phyloP scores from a whole-genome alignment of 2,888 invertebrate genomes.

The Pristionchus maxplancki region DNA sequence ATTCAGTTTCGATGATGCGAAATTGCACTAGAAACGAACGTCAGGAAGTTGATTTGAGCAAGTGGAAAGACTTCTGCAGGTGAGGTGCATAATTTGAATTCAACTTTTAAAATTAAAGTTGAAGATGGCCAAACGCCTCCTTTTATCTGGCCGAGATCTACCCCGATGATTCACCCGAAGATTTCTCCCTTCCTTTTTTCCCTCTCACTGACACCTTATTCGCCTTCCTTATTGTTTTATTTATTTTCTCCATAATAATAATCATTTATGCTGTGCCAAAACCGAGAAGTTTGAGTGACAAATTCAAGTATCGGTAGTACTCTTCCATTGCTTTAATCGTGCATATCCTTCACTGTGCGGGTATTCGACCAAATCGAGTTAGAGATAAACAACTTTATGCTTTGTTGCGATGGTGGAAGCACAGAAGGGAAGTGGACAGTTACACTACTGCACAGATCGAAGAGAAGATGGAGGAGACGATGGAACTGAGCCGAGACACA shows the following conservation, averaged over 20 bases:
- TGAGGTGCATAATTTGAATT: not conserved
- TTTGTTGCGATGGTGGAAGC: not conserved
- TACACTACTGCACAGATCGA: not conserved
- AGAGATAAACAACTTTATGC: not conserved
- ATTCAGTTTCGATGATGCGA: conserved; percentile 33
- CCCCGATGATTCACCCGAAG: not conserved
- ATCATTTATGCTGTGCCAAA: conserved; percentile 45
- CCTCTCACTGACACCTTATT: conserved; percentile 42
- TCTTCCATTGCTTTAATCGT: not conserved
- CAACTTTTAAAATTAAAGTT: not conserved
- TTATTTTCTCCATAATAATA: not conserved
- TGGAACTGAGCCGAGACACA: conserved; percentile 5
- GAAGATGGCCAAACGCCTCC: conserved; percentile 15
- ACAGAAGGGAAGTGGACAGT: not conserved
- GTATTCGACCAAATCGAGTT: conserved; percentile 22
- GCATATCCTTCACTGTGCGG: conserved; percentile 12
- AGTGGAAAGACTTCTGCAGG: conserved; percentile 46
- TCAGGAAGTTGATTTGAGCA: not conserved
- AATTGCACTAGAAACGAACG: conserved; percentile 53
- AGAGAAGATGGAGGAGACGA: not conserved
- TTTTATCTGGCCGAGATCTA: conserved; percentile 43
- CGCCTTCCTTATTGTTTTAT: not conserved
- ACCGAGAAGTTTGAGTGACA: conserved; percentile 26
- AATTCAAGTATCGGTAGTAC: conserved; percentile 48
- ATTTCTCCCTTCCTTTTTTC: not conserved